Evolutionary conservation across 2,797 vertebrate species (phyloP).

Genomic region (Lophius americanus): DNA sequence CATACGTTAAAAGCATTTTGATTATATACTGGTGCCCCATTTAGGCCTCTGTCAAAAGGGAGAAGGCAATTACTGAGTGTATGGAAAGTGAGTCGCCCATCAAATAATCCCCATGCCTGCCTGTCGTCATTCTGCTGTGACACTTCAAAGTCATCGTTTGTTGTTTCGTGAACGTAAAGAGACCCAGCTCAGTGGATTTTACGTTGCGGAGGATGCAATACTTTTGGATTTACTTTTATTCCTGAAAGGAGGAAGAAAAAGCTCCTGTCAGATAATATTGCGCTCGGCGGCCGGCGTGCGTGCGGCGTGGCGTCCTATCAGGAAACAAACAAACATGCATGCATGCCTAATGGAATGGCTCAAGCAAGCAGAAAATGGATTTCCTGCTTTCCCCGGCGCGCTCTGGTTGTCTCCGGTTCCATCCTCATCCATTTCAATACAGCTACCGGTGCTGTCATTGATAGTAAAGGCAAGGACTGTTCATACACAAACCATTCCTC

Average conservation of each 20-base stretch:
- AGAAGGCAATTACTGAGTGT: constrained; percentile 21
- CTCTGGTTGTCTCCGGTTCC: constrained; percentile 62
- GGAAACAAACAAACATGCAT: constrained; percentile 62
- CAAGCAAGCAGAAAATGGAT: constrained; percentile 62
- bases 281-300: constrained; percentile 27
- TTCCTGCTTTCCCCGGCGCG: constrained; percentile 49
- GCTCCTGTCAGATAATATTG: constrained; percentile 52
- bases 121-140: constrained; percentile 7
- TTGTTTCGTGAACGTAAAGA: constrained; percentile 34
- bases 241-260: constrained; percentile 54
- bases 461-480: constrained; percentile 75
- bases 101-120: constrained; percentile 28
- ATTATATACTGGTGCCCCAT: constrained; percentile 20
- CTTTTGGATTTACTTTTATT: constrained; percentile 57
- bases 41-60: constrained; percentile 22
- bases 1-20: constrained; percentile 44
- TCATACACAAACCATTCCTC: constrained; percentile 81
- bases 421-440: constrained; percentile 73
- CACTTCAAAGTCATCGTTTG: constrained; percentile 53
- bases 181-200: constrained; percentile 39
- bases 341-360: constrained; percentile 53
- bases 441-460: constrained; percentile 55
- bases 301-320: constrained; percentile 36
- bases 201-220: constrained; percentile 29
- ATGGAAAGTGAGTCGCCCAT: constrained; percentile 22